Evolutionary conservation across 2,888 invertebrate species (phyloP), one percentile per base, ranked within the genome.

Genomic region (Torymus aiolomorphi): DNA sequence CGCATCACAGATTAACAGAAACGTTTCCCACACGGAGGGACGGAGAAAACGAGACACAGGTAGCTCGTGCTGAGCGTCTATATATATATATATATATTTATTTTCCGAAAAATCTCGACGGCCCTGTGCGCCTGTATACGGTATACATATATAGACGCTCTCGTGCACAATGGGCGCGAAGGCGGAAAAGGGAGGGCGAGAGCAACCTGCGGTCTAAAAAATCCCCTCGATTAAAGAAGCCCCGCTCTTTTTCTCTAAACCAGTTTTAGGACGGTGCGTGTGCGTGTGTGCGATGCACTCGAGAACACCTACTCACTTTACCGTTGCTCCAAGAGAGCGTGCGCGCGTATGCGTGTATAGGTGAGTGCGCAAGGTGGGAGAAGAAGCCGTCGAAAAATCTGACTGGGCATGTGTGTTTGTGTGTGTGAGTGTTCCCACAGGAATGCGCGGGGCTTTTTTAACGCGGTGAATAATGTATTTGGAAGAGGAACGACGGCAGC

Each of bases 261-360:
- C 89, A 87, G 89, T 89, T 89, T 88, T 88, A 87, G 87, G 87
- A 86, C 84, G 82, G 2, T 65, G 18, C 57, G 20, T 11, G 16
- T 14, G 56, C 4, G 54, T 42, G 63, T 63, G 51, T 11, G 51
- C 18, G 31, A 16, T 59, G 24, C 61, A 16, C 31, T 16, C 61
- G 20, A 5, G 56, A 83, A 83, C 87, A 85, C 85, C 86, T 88
- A 89, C 89, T 89, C 89, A 89, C 87, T 88, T 85, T 90, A 89
- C 89, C 89, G 89, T 89, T 90, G 89, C 85, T 81, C 83, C 31
- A 3, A 31, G 2, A 31, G 31, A 8, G 31, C 31, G 31, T 0
- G 31, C 31, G 31, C 3, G 3, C 8, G 8, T 31, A 3, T 8
- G 31, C 8, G 31, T 31, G 8, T 31, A 31, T 3, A 8, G 3